Percentiles rank a stretch among this genome's conserved stretches.
Conservation (phyloP, 2,113 vertebrate species). For the Varanus salvator region DNA sequence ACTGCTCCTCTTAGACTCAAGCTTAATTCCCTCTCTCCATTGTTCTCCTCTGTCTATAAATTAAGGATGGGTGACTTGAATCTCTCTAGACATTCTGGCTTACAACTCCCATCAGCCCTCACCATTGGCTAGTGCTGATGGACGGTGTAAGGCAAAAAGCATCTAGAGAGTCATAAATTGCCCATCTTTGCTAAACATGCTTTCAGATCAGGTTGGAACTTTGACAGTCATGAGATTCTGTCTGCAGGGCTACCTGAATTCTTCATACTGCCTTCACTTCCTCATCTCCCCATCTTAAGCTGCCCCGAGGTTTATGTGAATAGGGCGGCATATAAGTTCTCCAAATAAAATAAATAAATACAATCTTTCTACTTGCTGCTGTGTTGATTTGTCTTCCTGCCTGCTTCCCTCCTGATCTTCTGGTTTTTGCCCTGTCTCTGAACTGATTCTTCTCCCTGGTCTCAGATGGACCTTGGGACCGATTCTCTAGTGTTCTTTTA, state of each 20-base stretch:
- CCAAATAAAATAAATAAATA: no score
- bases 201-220: not conserved
- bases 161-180: no score
- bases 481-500: not conserved
- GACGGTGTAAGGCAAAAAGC: no score
- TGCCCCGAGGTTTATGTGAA: no score
- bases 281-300: no score
- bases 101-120: no score
- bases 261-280: not conserved
- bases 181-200: not conserved
- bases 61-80: no score
- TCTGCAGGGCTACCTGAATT: not conserved
- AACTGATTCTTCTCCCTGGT: not conserved
- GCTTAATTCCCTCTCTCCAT: not conserved
- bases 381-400: not conserved
- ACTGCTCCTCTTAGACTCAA: not conserved
- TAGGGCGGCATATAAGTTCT: no score
- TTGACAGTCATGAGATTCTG: not conserved
- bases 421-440: not conserved
- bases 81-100: no score
- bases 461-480: not conserved
- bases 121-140: no score
- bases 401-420: not conserved
- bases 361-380: no score
- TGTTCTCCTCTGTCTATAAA: no score